A percentile compares a stretch with the other conserved stretches of the same genome.
These are phyloP conservation scores for Artibeus lituratus DNA, from an alignment of 2,797 vertebrate species.

Conservation along the genomic window DNA sequence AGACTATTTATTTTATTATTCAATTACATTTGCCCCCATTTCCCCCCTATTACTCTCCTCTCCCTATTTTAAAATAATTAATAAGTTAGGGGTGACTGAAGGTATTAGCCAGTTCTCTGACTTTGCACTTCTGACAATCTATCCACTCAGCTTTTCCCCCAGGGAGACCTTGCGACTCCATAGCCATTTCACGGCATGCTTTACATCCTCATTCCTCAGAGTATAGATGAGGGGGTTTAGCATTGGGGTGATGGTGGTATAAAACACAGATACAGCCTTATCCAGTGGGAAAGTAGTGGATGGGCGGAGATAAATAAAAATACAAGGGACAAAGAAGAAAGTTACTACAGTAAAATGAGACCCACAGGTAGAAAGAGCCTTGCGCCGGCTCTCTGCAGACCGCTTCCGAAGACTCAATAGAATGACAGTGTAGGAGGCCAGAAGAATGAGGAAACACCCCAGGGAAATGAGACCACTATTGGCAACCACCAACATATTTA, in stretches of 20 bases:
- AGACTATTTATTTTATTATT: not conserved
- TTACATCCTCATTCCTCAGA: conserved; percentile 65
- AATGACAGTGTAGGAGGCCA: conserved; percentile 62
- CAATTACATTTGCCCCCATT: too few species aligned
- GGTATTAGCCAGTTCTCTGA: not conserved
- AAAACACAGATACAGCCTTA: conserved; percentile 70
- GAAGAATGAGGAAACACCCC: conserved; percentile 62
- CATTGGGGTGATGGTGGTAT: conserved; percentile 67
- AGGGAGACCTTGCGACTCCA: not conserved
- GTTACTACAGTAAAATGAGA: conserved; percentile 68
- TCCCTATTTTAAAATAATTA: not conserved
- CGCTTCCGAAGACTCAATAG: conserved; percentile 43
- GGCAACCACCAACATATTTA: conserved; percentile 64
- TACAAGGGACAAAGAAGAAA: conserved; percentile 67
- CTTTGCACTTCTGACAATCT: not conserved
- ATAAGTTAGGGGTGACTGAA: not conserved
- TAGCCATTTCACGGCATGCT: conserved; percentile 20
- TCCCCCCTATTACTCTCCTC: too few species aligned
- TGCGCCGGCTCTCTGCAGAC: conserved; percentile 31
- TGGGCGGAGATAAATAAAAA: conserved; percentile 65
- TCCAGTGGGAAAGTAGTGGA: conserved; percentile 59
- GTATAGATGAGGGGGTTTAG: conserved; percentile 73
- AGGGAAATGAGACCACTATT: conserved; percentile 64
- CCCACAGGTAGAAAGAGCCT: conserved; percentile 66
- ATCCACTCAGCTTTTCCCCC: conserved; percentile 11